phyloP scores from a whole-genome alignment of 1,140 invertebrate species.

The Drosophila punjabiensis region DNA sequence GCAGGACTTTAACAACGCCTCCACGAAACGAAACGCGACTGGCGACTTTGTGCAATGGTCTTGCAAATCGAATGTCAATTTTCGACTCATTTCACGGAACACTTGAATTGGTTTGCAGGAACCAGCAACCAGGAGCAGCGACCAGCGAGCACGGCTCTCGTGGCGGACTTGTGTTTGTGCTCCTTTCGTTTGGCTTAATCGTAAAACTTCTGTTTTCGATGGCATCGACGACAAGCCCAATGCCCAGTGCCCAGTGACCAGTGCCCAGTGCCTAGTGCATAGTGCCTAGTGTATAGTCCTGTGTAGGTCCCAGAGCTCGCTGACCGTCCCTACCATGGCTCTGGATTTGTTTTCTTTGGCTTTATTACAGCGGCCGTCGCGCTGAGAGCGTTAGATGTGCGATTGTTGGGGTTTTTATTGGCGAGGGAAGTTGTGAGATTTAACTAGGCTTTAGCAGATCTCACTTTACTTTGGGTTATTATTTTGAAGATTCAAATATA shows the following conservation, averaged over 20 bases:
- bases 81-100: conserved; percentile 85
- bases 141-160: conserved; percentile 6
- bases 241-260: conserved; percentile 5
- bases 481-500: background rate
- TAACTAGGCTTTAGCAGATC: no score
- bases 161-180: conserved; percentile 37
- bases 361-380: conserved; percentile 33
- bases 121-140: conserved; percentile 5
- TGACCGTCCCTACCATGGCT: background rate
- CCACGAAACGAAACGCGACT: conserved; percentile 16
- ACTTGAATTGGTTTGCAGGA: conserved; percentile 76
- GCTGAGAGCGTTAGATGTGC: conserved; percentile 9
- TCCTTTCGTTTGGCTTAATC: conserved; percentile 60
- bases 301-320: background rate
- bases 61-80: conserved; percentile 85
- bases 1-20: conserved; percentile 14
- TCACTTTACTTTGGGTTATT: background rate
- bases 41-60: conserved; percentile 74
- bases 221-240: conserved; percentile 51
- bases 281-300: background rate
- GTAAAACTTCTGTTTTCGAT: conserved; percentile 61
- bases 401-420: background rate
- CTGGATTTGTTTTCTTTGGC: conserved; percentile 21
- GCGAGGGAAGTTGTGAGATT: conserved; percentile 23
- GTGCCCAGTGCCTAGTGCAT: conserved; percentile 18